A percentile compares a stretch with the other conserved stretches of the same genome.
phyloP scores from a whole-genome alignment of 2,888 invertebrate genomes.

The Athetis lepigone region DNA sequence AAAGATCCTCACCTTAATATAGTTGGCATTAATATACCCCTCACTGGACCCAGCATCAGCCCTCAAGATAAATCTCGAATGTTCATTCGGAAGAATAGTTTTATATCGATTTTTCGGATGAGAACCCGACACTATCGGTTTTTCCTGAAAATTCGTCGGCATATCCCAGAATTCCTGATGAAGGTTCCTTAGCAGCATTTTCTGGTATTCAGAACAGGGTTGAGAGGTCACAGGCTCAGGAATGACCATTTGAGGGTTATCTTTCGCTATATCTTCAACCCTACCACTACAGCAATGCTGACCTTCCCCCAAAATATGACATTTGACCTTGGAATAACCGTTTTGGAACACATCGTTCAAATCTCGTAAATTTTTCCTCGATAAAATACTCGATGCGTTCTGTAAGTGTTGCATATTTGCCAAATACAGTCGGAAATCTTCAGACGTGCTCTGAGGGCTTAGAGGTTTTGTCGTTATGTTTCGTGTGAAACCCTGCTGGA shows the following conservation, averaged over 20 bases:
- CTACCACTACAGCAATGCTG: conserved; percentile 81
- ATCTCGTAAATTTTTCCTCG: conserved; percentile 91
- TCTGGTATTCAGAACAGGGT: conserved; percentile 91
- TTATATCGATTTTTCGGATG: conserved; percentile 97
- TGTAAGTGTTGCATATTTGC: conserved; percentile 94
- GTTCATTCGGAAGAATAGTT: conserved; percentile 97
- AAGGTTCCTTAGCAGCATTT: conserved; percentile 91
- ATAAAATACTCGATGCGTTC: conserved; percentile 92
- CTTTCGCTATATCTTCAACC: conserved; percentile 76
- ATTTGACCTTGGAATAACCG: conserved; percentile 86
- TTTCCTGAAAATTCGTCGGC: conserved; percentile 97
- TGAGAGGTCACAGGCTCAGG: conserved; percentile 78
- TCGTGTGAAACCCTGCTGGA: conserved; percentile 82
- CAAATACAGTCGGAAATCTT: conserved; percentile 93
- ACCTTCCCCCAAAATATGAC: conserved; percentile 75
- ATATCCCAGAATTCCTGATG: conserved; percentile 98
- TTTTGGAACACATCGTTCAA: conserved; percentile 91
- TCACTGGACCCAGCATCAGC: conserved; percentile 89
- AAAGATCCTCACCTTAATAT: conserved; percentile 93
- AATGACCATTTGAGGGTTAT: conserved; percentile 82
- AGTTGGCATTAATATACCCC: conserved; percentile 98
- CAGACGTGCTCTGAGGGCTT: conserved; percentile 92
- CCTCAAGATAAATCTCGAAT: conserved; percentile 94
- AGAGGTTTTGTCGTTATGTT: conserved; percentile 92
- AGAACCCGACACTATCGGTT: conserved; percentile 96